Evolutionary conservation across 2,888 invertebrate species (phyloP).

Genomic region (Campoplex nolae): DNA sequence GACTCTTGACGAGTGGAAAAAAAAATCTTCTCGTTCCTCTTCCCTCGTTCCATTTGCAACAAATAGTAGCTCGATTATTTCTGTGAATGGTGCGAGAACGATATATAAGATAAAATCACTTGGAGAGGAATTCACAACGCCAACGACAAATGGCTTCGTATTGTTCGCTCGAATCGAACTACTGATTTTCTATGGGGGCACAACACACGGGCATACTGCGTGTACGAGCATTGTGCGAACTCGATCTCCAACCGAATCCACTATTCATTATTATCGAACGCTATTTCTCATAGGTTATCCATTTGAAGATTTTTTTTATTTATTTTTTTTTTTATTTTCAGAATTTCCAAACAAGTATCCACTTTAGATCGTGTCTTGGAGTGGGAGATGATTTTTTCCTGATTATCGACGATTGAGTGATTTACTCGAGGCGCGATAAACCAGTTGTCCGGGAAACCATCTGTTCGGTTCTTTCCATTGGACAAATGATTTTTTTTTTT

Average conservation of each 20-base stretch:
- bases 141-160: constrained; percentile 57
- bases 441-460: constrained; percentile 23
- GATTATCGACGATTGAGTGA: constrained; percentile 52
- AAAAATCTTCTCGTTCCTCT: background rate
- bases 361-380: constrained; percentile 24
- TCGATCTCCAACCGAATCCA: constrained; percentile 21
- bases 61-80: background rate
- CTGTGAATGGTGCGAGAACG: constrained; percentile 25
- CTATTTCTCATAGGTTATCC: constrained; percentile 15
- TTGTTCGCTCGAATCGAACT: constrained; percentile 64
- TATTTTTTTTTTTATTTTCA: background rate
- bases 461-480: constrained; percentile 11
- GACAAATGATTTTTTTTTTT: background rate
- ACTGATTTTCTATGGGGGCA: constrained; percentile 69
- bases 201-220: constrained; percentile 12
- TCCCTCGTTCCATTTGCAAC: background rate
- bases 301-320: background rate
- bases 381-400: constrained; percentile 42
- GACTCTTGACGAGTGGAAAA: background rate
- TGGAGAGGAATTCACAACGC: constrained; percentile 21
- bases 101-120: constrained; percentile 56
- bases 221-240: constrained; percentile 54
- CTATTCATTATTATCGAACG: constrained; percentile 33
- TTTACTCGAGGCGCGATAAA: constrained; percentile 2
- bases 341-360: constrained; percentile 38